Evolutionary conservation across 2,888 invertebrate species (phyloP).

Genomic region (Sarcophaga carnaria): DNA sequence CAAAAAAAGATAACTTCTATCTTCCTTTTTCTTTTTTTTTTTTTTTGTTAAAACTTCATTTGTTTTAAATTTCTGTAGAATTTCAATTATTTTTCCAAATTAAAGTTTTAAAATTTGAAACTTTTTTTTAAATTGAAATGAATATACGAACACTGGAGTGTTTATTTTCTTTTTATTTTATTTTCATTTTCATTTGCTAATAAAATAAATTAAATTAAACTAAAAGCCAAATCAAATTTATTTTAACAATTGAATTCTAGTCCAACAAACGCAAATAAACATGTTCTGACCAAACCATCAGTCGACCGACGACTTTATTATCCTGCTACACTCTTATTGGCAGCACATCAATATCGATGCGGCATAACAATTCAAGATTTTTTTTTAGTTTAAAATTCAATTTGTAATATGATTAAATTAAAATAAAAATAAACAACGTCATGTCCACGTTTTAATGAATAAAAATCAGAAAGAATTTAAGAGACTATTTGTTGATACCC

Average conservation of each 20-base stretch:
- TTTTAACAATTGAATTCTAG: constrained; percentile 55
- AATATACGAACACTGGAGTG: not conserved
- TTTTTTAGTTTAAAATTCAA: constrained; percentile 41
- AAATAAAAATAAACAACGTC: constrained; percentile 52
- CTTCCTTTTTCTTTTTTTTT: not conserved
- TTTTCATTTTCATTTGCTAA: constrained; percentile 24
- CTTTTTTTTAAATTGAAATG: not conserved
- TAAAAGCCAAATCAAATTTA: constrained; percentile 69
- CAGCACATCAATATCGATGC: constrained; percentile 22
- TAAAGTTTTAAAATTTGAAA: not conserved
- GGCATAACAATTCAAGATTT: constrained; percentile 49
- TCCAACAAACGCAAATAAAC: constrained; percentile 67
- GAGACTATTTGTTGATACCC: not conserved
- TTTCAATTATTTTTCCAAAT: not conserved
- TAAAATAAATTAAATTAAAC: constrained; percentile 66
- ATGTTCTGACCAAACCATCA: constrained; percentile 51
- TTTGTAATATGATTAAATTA: constrained; percentile 62
- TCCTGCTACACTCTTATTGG: constrained; percentile 14
- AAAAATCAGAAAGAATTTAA: constrained; percentile 7
- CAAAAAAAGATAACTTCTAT: not conserved
- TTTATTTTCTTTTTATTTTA: constrained; percentile 17
- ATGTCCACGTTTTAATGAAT: not conserved
- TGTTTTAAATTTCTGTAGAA: constrained; percentile 12
- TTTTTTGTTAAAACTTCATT: not conserved
- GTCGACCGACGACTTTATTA: no score